Evolutionary conservation across 2,888 invertebrate species (phyloP), one percentile per base, ranked within the genome.

Genomic region (Agonopterix alstromeriana): DNA sequence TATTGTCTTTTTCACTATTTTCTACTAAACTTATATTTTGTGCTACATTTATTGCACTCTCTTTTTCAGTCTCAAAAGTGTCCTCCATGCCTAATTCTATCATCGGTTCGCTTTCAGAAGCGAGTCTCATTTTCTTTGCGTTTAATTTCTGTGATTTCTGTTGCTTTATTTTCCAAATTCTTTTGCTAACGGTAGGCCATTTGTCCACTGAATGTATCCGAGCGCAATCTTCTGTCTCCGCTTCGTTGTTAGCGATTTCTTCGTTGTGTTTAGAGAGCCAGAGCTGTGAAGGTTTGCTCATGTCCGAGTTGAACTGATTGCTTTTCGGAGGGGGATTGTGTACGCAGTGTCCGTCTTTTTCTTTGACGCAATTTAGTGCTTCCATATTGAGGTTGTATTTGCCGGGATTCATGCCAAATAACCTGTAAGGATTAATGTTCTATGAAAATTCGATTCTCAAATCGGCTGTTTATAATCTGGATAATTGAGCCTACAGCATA

Each of bases 341-440:
- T 41, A 70, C 55, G 54, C 87, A 88, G 57, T 68, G 66, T 1
- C 86, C 86, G 49, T 82, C 76, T 53, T 73, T 72, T 53, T 84
- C 79, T 61, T 82, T 85, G 2, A 78, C 72, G 54, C 87, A 88
- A 49, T 67, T 73, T 27, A 88, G 64, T 0, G 82, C 84, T 27
- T 82, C 79, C 47, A 83, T 70, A 51, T 85, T 77, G 1, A 88
- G 57, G 50, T 77, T 74, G 58, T 88, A 86, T 54, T 81, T 77
- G 10, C 87, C 87, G 27, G 87, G 77, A 46, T 63, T 74, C 63
- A 87, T 70, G 8, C 78, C 86, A 53, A 88, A 73, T 61, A 86
- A 67, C 49, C 87, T 88, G 67, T 46, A 38, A 38, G 2, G 0
- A 38, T 10, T 36, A 38, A 27, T 7, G n/a, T n/a, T n/a, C 27